Conservation (phyloP, 2,888 invertebrate species). For the Synanthedon tipuliformis region DNA sequence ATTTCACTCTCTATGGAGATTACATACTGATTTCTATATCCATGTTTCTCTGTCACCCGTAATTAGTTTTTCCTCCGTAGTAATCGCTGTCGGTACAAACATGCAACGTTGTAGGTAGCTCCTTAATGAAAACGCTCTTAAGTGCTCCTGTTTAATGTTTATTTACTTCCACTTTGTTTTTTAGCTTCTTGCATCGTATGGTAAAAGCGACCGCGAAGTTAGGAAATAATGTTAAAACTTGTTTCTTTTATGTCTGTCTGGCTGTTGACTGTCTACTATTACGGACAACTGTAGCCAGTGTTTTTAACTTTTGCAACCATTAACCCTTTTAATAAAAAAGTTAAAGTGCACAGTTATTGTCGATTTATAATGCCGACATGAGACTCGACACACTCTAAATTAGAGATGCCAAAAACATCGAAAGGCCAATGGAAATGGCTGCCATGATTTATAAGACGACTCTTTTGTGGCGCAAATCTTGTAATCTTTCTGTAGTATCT, state of each 20-base stretch:
- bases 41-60: slow-evolving; percentile 33
- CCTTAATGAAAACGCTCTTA: slow-evolving; percentile 61
- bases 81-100: slow-evolving; percentile 51
- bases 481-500: slow-evolving; percentile 59
- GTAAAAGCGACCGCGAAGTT: slow-evolving; percentile 19
- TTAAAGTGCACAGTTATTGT: background rate
- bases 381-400: background rate
- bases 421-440: background rate
- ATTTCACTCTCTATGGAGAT: background rate
- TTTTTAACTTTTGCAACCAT: background rate
- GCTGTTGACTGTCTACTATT: background rate
- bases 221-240: background rate
- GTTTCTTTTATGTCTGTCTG: background rate
- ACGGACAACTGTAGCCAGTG: background rate
- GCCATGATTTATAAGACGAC: slow-evolving; percentile 51
- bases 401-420: background rate
- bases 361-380: background rate
- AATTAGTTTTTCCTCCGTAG: slow-evolving; percentile 58
- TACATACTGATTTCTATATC: slow-evolving; percentile 1
- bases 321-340: background rate
- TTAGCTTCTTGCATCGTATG: slow-evolving; percentile 35
- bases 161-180: slow-evolving; percentile 58
- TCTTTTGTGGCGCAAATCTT: slow-evolving; percentile 55
- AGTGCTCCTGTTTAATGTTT: slow-evolving; percentile 59
- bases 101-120: slow-evolving; percentile 57